Conservation (phyloP, 2,888 invertebrate genomes). For the Lithophane semibrunnea region DNA sequence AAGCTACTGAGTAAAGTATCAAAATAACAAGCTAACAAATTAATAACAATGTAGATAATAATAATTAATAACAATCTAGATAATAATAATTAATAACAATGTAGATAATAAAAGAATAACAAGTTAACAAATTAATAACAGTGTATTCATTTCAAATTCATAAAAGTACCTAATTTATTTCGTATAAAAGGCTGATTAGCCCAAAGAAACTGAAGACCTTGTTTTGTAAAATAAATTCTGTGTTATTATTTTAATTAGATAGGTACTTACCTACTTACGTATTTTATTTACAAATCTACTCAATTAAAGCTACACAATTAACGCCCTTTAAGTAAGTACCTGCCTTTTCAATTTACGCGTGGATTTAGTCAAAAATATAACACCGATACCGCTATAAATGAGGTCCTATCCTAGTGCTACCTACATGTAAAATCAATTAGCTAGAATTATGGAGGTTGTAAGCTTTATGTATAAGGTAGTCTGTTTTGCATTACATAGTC, state of each 20-base stretch:
- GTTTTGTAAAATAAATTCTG: neutral
- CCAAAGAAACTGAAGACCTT: neutral
- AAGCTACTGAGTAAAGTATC: constrained; percentile 13
- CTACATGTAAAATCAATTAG: constrained; percentile 35
- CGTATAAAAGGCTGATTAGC: neutral
- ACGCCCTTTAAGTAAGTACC: too few species aligned
- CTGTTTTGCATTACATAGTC: constrained; percentile 13
- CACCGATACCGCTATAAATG: neutral
- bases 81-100: neutral
- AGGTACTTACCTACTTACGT: neutral
- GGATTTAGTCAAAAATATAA: neutral
- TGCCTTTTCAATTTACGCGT: neutral
- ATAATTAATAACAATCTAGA: too few species aligned
- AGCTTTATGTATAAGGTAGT: constrained; percentile 4
- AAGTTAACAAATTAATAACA: neutral
- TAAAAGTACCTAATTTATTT: constrained; percentile 8
- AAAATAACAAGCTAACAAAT: constrained; percentile 1
- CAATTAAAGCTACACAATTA: too few species aligned
- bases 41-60: neutral
- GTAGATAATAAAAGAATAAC: neutral
- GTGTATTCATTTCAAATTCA: constrained; percentile 4
- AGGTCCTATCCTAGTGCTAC: neutral
- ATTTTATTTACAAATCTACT: neutral
- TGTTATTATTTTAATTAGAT: neutral
- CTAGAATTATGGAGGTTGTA: neutral